Conservation (phyloP, 2,797 vertebrate species). For the Bradypodion ventrale region DNA sequence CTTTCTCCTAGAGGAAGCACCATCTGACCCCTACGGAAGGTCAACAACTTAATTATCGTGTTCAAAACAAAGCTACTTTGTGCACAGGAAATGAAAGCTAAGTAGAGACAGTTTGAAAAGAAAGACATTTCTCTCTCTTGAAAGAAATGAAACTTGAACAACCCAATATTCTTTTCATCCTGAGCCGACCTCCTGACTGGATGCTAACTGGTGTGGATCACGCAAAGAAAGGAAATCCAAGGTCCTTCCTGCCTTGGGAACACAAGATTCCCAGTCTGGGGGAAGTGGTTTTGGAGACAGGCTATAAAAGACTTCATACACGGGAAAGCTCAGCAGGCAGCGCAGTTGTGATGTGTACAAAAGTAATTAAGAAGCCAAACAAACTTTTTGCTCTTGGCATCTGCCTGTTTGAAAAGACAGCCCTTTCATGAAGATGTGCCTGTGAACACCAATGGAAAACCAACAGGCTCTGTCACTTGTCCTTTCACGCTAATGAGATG, state of each 20-base stretch:
- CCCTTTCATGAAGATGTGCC: not conserved
- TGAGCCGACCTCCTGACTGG: conserved; percentile 53
- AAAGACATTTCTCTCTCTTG: conserved; percentile 62
- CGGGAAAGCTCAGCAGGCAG: not conserved
- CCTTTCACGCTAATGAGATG: not conserved
- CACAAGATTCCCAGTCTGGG: conserved; percentile 23
- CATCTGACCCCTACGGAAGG: conserved; percentile 74
- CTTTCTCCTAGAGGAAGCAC: conserved; percentile 72
- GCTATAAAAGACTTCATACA: not conserved
- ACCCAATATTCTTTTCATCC: conserved; percentile 63
- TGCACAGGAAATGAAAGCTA: conserved; percentile 76
- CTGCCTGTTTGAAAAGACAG: not conserved
- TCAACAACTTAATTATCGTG: conserved; percentile 77
- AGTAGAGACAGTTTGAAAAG: conserved; percentile 69
- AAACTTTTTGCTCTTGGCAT: conserved; percentile 24
- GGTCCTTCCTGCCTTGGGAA: conserved; percentile 58
- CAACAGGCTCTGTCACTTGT: not conserved
- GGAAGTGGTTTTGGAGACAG: conserved; percentile 36
- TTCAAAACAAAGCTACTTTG: conserved; percentile 73
- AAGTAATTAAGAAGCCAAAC: conserved; percentile 29
- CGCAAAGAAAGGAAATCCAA: conserved; percentile 53
- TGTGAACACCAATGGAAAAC: not conserved
- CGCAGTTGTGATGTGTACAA: not conserved
- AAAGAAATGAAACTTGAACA: conserved; percentile 67
- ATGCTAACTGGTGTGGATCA: conserved; percentile 62